These are phyloP conservation scores for Apis laboriosa DNA, from an alignment of 1,140 invertebrate species.

Conservation along the genomic window DNA sequence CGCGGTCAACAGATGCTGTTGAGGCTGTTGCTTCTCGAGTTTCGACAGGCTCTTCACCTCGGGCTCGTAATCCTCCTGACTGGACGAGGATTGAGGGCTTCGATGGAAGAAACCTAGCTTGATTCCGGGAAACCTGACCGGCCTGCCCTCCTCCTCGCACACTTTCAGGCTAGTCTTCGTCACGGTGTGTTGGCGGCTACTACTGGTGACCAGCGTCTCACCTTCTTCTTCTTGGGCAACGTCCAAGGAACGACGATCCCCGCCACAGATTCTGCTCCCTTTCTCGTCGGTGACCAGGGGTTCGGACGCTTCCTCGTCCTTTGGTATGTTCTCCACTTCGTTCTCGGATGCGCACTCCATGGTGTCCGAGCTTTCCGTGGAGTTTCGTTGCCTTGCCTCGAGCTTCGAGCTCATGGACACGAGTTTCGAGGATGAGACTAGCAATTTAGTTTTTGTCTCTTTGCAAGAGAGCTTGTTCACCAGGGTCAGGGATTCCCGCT, in stretches of 20 bases:
- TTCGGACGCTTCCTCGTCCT: constrained; percentile 53
- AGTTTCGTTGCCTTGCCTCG: constrained; percentile 43
- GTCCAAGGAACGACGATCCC: constrained; percentile 35
- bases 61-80: constrained; percentile 86
- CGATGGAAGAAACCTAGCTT: constrained; percentile 81
- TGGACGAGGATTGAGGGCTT: constrained; percentile 86
- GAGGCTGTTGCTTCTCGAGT: constrained; percentile 78
- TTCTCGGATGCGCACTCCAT: constrained; percentile 74
- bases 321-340: constrained; percentile 75
- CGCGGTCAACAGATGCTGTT: constrained; percentile 82
- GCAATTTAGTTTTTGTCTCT: constrained; percentile 8
- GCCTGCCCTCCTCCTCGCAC: constrained; percentile 75
- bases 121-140: constrained; percentile 65
- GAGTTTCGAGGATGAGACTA: constrained; percentile 25
- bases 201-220: neutral
- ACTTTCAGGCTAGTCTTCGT: constrained; percentile 58
- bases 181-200: constrained; percentile 8
- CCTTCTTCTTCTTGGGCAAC: constrained; percentile 40
- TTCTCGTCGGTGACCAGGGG: constrained; percentile 56
- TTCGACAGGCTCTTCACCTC: constrained; percentile 75
- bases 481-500: constrained; percentile 50
- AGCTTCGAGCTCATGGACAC: constrained; percentile 15
- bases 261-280: constrained; percentile 46
- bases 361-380: constrained; percentile 74
- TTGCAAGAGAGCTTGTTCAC: constrained; percentile 58